phyloP scores from a whole-genome alignment of 2,113 vertebrate species.

The Melanostigma gelatinosum region DNA sequence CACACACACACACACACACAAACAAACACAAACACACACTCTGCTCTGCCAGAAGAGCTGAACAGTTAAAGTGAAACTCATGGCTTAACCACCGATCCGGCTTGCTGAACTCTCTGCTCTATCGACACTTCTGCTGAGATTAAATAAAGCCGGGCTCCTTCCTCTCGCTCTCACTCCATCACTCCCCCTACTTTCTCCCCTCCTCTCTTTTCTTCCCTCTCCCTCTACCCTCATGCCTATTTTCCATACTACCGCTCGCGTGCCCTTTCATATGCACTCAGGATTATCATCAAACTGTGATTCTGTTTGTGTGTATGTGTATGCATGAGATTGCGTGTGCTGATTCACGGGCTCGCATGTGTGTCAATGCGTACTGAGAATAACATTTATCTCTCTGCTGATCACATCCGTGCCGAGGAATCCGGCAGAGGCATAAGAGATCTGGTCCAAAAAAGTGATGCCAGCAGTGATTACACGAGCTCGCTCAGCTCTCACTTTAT shows the following conservation, averaged over 20 bases:
- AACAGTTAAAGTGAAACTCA: constrained; percentile 76
- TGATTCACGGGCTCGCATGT: constrained; percentile 59
- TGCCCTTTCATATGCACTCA: constrained; percentile 69
- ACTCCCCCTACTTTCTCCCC: constrained; percentile 33
- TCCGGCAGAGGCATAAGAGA: constrained; percentile 63
- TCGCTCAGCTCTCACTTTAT: constrained; percentile 47
- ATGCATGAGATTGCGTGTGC: constrained; percentile 53
- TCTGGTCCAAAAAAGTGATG: constrained; percentile 41
- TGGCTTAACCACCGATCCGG: constrained; percentile 79
- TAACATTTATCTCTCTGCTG: constrained; percentile 69
- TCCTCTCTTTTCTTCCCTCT: constrained; percentile 17
- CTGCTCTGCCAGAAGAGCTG: constrained; percentile 61
- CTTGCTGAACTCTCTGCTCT: constrained; percentile 82
- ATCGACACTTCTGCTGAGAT: constrained; percentile 80
- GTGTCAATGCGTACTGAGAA: constrained; percentile 56
- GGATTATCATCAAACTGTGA: constrained; percentile 64
- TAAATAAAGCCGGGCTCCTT: constrained; percentile 77
- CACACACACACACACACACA: constrained; percentile 31
- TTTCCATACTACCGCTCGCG: constrained; percentile 58
- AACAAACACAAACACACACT: constrained; percentile 36
- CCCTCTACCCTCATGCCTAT: constrained; percentile 23
- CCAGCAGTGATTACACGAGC: constrained; percentile 52
- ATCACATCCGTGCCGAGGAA: constrained; percentile 72
- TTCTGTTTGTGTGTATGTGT: constrained; percentile 70
- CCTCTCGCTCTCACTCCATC: constrained; percentile 57